These are phyloP conservation scores for Drosophila falleni DNA, from an alignment of 2,888 invertebrate genomes.

Conservation along the genomic window DNA sequence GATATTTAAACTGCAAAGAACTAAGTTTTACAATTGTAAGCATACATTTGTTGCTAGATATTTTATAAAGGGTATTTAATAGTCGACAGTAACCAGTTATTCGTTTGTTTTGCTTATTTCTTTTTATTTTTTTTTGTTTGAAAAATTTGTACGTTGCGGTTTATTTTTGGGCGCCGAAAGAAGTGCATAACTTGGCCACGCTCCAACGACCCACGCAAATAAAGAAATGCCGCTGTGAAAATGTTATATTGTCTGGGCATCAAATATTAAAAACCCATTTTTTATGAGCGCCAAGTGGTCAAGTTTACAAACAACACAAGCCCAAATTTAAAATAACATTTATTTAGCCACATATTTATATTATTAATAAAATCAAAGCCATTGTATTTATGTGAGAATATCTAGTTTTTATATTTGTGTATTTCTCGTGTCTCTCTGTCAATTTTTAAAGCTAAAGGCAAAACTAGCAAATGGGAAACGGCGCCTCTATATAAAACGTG, in stretches of 20 bases:
- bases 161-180: slow-evolving; percentile 70
- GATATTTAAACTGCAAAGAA: neutral
- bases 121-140: slow-evolving; percentile 27
- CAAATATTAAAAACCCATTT: slow-evolving; percentile 73
- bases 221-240: slow-evolving; percentile 50
- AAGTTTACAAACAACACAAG: slow-evolving; percentile 56
- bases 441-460: slow-evolving; percentile 23
- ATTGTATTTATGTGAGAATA: neutral
- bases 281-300: slow-evolving; percentile 75
- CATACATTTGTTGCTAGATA: neutral
- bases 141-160: slow-evolving; percentile 51
- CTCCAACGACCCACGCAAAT: slow-evolving; percentile 73
- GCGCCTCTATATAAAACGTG: slow-evolving; percentile 48
- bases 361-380: slow-evolving; percentile 21
- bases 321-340: slow-evolving; percentile 46
- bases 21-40: neutral
- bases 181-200: slow-evolving; percentile 79
- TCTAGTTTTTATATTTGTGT: slow-evolving; percentile 1
- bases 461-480: slow-evolving; percentile 33
- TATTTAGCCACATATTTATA: slow-evolving; percentile 26
- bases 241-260: slow-evolving; percentile 61
- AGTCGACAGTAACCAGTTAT: neutral
- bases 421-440: slow-evolving; percentile 8
- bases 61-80: slow-evolving; percentile 18
- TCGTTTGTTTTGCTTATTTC: neutral